Conservation (phyloP, 2,888 invertebrate species). For the Calameuta pallipes region DNA sequence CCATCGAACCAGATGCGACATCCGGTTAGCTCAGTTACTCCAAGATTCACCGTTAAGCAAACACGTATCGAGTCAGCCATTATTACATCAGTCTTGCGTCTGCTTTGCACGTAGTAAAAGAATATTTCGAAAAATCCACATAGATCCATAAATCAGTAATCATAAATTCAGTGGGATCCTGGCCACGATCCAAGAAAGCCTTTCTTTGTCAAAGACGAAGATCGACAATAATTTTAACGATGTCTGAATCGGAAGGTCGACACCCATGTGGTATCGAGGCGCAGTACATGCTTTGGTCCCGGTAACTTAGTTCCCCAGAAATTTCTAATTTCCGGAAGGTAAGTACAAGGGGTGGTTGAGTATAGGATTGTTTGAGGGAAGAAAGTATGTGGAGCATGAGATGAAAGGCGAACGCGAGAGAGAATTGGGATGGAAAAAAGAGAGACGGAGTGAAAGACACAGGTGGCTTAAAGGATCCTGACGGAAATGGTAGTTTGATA, state of each 20-base stretch:
- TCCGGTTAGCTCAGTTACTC: slow-evolving; percentile 42
- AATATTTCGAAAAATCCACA: not conserved
- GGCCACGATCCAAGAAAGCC: not conserved
- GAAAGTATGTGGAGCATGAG: not conserved
- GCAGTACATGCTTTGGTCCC: not conserved
- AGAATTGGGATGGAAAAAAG: not conserved
- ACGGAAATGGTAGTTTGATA: not conserved
- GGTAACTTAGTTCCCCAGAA: slow-evolving; percentile 19
- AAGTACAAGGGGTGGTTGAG: not conserved
- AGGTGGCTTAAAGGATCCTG: not conserved
- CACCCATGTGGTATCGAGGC: not conserved
- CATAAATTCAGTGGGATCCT: not conserved
- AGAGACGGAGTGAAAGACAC: not conserved
- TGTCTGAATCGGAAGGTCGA: not conserved
- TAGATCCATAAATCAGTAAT: not conserved
- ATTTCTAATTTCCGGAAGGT: slow-evolving; percentile 40
- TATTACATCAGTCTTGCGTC: too few species aligned
- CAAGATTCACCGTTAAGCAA: not conserved
- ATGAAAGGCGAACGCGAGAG: not conserved
- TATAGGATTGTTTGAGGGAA: slow-evolving; percentile 12
- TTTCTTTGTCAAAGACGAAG: not conserved
- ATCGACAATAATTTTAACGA: not conserved
- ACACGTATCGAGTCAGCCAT: not conserved
- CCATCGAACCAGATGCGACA: slow-evolving; percentile 50
- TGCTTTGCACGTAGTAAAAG: not conserved